Base-by-base conservation (phyloP, 2,113 vertebrate species). In the Dunckerocampus dactyliophorus region DNA sequence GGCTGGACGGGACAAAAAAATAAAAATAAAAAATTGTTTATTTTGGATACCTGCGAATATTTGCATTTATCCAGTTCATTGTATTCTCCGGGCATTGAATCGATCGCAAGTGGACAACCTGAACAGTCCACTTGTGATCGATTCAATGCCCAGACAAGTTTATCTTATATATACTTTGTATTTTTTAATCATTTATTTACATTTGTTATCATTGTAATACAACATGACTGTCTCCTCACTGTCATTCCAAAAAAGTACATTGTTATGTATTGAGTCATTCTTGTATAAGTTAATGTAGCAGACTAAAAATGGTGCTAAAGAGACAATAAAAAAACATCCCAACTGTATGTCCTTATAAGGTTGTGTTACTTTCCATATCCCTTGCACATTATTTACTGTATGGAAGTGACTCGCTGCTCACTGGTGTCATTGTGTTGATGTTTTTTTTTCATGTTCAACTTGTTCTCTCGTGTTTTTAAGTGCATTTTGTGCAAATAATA, bases 311-410 rank as follows among this genome's bases (percentile, higher is more conserved):
- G 24, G 24, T 7, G 37, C 53, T 19, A 28, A 42, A 19, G 37
- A 20, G 31, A 34, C 3, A 5, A 1, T 34, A 42, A 43, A 21
- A 11, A 21, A 49, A 11, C 6, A 20, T 21, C 54, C 54, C 34
- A 15, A 14, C 12, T 2, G 53, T 42, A 21, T 56, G 34, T 39
- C 54, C 54, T 42, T 42, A 56, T 56, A 56, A 42, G 54, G 54
- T 56, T 15, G 13, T 42, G 34, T 56, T 56, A 21, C 54, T 56
- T 34, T 19, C 8, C 19, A 6, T 19, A 21, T 19, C 16, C 31
- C 28, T n/a, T 20, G 9, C 20, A 50, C 8, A 55, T 11, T 34
- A 55, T 39, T 55, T 20, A 19, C 31, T 39, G 37, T 28, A 2
- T 37, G 11, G 19, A 9, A 55, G 12, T 56, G 11, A 55, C 37